Evolutionary conservation across 2,888 invertebrate genomes (phyloP), one percentile per base, ranked within the genome.

Genomic region (Tipula confusa): DNA sequence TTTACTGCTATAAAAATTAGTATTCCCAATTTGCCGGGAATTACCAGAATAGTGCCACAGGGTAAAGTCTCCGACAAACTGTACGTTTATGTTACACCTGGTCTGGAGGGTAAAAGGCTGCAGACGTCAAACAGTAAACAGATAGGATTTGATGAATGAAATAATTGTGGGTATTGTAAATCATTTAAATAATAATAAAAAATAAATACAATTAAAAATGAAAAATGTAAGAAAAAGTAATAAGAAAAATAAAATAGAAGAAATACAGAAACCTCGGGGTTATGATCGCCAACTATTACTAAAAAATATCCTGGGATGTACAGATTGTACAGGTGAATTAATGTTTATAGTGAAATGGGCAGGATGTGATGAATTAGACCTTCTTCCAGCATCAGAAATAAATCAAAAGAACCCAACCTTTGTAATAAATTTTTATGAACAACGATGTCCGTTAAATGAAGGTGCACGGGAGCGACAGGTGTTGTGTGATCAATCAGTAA

Each of bases 281-380:
- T 94, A 97, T 86, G 95, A 95, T 80, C 90, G 96, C 81, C 94
- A 94, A 0, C 89, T 97, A 7, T 93, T 94, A 85, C 94, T 97
- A 29, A 95, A 97, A 84, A 94, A 94, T 89, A 97, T 98, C 83
- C 93, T 97, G 84, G 97, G 97, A 2, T 97, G 96, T 0, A 97
- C 97, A 18, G 94, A 97, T 87, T 94, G 94, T n/a, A 94, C 93
- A 86, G 97, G 97, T 0, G 95, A 95, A 87, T 91, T 97, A 0
- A 95, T 94, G 92, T 98, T 97, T 88, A 91, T 98, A 29, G 95
- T 98, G 87, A 96, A 97, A 91, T 98, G 98, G 98, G 94, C 90
- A 87, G 91, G 88, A 84, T 93, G 93, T 85, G 88, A 91, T 29
- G 93, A 94, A 86, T 90, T 92, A n/a, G 94, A 94, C 86, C 91